Evolutionary conservation across 2,797 vertebrate genomes (phyloP).

Genomic region (Protonibea diacanthus): DNA sequence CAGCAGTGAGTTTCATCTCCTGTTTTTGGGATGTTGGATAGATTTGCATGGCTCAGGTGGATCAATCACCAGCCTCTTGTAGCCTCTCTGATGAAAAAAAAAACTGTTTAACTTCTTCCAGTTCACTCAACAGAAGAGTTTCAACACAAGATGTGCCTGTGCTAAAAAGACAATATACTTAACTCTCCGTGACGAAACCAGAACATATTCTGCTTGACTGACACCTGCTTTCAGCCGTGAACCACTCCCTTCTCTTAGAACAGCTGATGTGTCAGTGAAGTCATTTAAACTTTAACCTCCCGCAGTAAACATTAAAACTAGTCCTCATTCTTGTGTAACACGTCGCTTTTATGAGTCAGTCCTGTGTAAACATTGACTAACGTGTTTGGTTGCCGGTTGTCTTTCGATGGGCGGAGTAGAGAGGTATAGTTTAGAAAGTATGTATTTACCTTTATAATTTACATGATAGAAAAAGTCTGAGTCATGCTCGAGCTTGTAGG

Average conservation of each 20-base stretch:
- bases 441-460: constrained; percentile 34
- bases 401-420: background rate
- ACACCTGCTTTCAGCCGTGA: constrained; percentile 13
- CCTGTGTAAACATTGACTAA: background rate
- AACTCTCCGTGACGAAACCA: background rate
- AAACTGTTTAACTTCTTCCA: background rate
- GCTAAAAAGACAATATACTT: background rate
- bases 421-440: constrained; percentile 16
- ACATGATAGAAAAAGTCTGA: background rate
- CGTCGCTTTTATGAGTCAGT: background rate
- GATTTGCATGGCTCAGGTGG: background rate
- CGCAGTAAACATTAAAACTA: background rate
- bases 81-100: background rate
- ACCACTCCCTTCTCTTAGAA: constrained; percentile 34
- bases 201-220: constrained; percentile 14
- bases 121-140: background rate
- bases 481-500: constrained; percentile 37
- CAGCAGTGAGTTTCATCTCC: background rate
- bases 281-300: constrained; percentile 25
- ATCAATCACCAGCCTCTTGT: background rate
- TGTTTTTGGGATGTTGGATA: background rate
- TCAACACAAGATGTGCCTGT: background rate
- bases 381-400: background rate
- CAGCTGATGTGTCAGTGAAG: constrained; percentile 18
- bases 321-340: background rate